phyloP scores from a whole-genome alignment of 37 sponge, comb jelly and placozoan species.

The Beroe forskalii region DNA sequence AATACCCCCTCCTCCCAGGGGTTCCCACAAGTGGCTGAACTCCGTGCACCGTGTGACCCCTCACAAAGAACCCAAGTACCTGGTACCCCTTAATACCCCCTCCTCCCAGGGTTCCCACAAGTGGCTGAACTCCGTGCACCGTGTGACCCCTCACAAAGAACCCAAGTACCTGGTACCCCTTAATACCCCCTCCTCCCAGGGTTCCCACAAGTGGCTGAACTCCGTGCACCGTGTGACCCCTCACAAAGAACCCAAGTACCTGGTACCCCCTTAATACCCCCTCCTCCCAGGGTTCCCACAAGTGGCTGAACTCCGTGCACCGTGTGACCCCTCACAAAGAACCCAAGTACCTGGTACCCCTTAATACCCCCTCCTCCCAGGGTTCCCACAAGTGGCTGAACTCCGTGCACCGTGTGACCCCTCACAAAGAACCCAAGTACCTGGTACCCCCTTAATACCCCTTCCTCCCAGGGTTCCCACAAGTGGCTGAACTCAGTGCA shows the following conservation, averaged over 20 bases:
- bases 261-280: too few relatives aligned
- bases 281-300: conserved; percentile 16
- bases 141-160: neutral
- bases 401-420: conserved; percentile 22
- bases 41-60: conserved; percentile 22
- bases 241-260: too few relatives aligned
- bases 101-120: conserved; percentile 22
- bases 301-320: conserved; percentile 43
- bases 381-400: conserved; percentile 24
- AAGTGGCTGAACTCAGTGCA: too few relatives aligned
- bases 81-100: too few relatives aligned
- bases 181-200: too few relatives aligned
- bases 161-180: conserved; percentile 21
- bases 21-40: conserved; percentile 16
- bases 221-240: too few relatives aligned
- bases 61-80: neutral
- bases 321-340: neutral
- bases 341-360: conserved; percentile 12
- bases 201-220: too few relatives aligned
- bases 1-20: too few relatives aligned
- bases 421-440: neutral
- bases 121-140: conserved; percentile 43
- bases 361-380: too few relatives aligned
- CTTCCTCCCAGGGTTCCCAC: too few relatives aligned
- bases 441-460: neutral